Percentiles rank a stretch among this genome's conserved stretches.
These are phyloP conservation scores for Cheilinus undulatus DNA, from an alignment of 2,113 vertebrate species.

Conservation along the genomic window DNA sequence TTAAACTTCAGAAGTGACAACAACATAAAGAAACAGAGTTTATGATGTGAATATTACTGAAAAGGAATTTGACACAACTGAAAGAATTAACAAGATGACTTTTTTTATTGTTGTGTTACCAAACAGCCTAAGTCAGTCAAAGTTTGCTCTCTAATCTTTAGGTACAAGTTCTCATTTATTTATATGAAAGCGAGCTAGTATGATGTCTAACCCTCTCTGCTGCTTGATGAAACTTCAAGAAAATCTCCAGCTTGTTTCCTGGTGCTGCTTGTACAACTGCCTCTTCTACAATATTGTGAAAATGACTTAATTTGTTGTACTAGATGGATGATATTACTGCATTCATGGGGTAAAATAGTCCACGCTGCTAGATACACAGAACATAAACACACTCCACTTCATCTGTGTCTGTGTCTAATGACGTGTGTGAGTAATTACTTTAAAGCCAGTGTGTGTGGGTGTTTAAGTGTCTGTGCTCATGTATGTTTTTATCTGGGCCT, in stretches of 20 bases:
- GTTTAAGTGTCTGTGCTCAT: constrained; percentile 78
- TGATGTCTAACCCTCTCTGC: not conserved
- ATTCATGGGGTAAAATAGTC: constrained; percentile 35
- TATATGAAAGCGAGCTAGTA: not conserved
- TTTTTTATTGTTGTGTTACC: too few relatives aligned
- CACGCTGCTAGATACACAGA: constrained; percentile 65
- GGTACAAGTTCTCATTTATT: too few relatives aligned
- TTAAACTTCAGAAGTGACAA: too few relatives aligned
- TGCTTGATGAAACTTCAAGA: not conserved
- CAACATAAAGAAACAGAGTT: too few relatives aligned
- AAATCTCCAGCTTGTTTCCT: not conserved
- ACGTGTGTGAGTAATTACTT: constrained; percentile 81
- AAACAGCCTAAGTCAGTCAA: too few relatives aligned
- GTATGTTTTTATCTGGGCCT: constrained; percentile 75
- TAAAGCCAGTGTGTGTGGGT: constrained; percentile 65
- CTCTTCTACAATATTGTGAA: constrained; percentile 12
- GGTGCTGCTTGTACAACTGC: not conserved
- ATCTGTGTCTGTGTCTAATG: constrained; percentile 78
- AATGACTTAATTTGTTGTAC: constrained; percentile 29
- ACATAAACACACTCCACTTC: constrained; percentile 76
- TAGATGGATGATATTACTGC: constrained; percentile 38
- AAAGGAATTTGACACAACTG: too few relatives aligned
- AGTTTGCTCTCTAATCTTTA: too few relatives aligned
- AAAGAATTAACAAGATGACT: too few relatives aligned
- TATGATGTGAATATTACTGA: too few relatives aligned